Conservation (phyloP, 2,888 invertebrate species). For the Cryptophagus acutangulus region DNA sequence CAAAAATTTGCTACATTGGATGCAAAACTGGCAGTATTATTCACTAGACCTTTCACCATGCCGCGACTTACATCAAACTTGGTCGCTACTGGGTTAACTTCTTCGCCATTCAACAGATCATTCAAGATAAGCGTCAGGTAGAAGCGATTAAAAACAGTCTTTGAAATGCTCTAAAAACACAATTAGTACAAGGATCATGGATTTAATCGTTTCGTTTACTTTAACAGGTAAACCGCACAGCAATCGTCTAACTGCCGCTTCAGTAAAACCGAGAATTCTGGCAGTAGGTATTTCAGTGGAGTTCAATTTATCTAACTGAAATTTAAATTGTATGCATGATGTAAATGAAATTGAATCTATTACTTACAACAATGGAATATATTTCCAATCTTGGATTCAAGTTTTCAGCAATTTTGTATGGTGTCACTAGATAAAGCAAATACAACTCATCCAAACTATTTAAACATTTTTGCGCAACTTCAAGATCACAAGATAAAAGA, state of each 20-base stretch:
- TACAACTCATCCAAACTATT: slow-evolving; percentile 80
- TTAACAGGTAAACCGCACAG: no score
- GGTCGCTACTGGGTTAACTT: slow-evolving; percentile 63
- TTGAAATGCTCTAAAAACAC: slow-evolving; percentile 54
- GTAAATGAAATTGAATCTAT: slow-evolving; percentile 9
- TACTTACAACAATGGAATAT: slow-evolving; percentile 58
- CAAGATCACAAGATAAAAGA: slow-evolving; percentile 69
- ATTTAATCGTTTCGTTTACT: no score
- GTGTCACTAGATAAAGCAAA: slow-evolving; percentile 81
- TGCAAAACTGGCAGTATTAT: slow-evolving; percentile 66
- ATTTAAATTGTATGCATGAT: no score
- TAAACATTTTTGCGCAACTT: slow-evolving; percentile 65
- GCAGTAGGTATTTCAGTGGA: no score
- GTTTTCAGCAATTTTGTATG: slow-evolving; percentile 61
- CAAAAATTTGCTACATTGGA: slow-evolving; percentile 75
- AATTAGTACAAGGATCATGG: no score
- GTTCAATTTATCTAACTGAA: no score
- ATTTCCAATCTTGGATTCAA: slow-evolving; percentile 51
- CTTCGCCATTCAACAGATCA: slow-evolving; percentile 67
- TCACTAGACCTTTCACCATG: slow-evolving; percentile 70
- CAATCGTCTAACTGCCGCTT: no score
- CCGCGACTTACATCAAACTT: slow-evolving; percentile 74
- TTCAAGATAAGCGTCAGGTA: slow-evolving; percentile 81
- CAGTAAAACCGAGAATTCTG: no score
- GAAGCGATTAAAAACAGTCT: slow-evolving; percentile 67